phyloP scores from a whole-genome alignment of 2,113 vertebrate genomes.

The Okapia johnstoni region DNA sequence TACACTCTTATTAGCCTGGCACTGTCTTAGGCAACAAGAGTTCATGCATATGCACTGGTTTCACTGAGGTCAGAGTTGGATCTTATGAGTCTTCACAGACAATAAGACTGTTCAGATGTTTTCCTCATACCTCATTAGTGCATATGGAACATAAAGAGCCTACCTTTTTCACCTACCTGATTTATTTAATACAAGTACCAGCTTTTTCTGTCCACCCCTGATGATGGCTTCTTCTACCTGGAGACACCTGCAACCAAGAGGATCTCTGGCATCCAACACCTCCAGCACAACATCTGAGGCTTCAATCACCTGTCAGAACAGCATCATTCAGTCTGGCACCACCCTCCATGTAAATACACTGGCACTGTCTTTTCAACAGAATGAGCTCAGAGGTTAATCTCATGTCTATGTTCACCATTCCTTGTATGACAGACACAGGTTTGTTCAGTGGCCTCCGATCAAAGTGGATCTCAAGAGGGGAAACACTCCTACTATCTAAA shows the following conservation, averaged over 20 bases:
- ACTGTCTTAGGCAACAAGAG: neutral
- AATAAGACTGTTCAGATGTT: conserved; percentile 75
- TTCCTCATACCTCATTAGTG: conserved; percentile 79
- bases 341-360: neutral
- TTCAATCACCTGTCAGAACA: conserved; percentile 87
- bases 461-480: neutral
- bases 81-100: conserved; percentile 79
- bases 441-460: neutral
- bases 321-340: neutral
- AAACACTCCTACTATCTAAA: neutral
- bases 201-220: conserved; percentile 84
- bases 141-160: neutral
- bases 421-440: neutral
- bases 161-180: conserved; percentile 83
- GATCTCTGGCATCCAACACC: conserved; percentile 97
- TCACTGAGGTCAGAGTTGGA: conserved; percentile 84
- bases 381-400: conserved; percentile 29
- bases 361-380: neutral
- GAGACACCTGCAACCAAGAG: conserved; percentile 92
- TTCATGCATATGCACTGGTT: neutral
- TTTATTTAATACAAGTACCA: conserved; percentile 93
- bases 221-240: conserved; percentile 89
- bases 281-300: conserved; percentile 91
- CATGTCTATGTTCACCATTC: neutral
- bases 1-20: neutral